phyloP scores from a whole-genome alignment of 1,140 invertebrate species.

The Himalopsyche phryganea region DNA sequence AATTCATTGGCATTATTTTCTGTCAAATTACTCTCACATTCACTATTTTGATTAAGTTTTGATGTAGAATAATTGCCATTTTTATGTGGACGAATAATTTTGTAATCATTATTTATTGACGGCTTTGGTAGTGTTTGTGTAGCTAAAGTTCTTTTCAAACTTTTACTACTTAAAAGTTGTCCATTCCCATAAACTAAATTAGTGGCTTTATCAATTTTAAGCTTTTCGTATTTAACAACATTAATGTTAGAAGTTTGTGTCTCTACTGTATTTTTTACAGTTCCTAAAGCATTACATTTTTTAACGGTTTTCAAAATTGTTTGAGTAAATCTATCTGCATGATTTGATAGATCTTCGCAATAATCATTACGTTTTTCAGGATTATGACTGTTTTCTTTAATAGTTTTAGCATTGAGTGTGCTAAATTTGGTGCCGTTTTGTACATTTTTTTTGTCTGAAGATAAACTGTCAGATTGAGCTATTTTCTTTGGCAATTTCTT shows the following conservation, averaged over 20 bases:
- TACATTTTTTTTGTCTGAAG: too few relatives aligned
- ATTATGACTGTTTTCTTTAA: too few relatives aligned
- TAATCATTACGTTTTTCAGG: neutral
- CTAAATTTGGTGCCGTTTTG: too few relatives aligned
- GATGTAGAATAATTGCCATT: too few relatives aligned
- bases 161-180: neutral
- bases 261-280: slow-evolving; percentile 10
- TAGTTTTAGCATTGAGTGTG: too few relatives aligned
- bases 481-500: neutral
- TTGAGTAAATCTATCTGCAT: slow-evolving; percentile 12
- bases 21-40: too few relatives aligned
- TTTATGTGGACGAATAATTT: too few relatives aligned
- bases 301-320: slow-evolving; percentile 11
- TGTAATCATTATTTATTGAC: too few relatives aligned
- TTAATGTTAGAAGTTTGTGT: slow-evolving; percentile 14
- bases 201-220: neutral
- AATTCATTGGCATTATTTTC: too few relatives aligned
- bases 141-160: neutral
- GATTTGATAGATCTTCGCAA: neutral
- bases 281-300: neutral
- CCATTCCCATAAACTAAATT: neutral
- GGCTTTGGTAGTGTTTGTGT: neutral
- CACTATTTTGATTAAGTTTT: too few relatives aligned
- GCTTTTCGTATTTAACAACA: neutral
- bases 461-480: too few relatives aligned